Base-by-base conservation (phyloP, 1,140 invertebrate species). In the Goniozus legneri region DNA sequence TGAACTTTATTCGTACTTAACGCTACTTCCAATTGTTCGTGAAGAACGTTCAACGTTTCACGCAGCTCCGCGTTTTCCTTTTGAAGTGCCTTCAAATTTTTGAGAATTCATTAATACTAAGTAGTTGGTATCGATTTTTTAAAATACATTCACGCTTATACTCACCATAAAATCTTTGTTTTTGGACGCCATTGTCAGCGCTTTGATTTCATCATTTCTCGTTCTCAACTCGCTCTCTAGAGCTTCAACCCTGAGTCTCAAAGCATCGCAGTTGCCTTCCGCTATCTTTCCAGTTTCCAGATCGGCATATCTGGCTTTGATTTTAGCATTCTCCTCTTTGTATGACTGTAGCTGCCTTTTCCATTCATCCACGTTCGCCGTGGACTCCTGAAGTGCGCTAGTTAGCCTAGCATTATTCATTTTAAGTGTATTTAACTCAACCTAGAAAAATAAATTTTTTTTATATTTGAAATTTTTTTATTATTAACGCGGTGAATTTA, bases 281-380 rank as follows among this genome's bases (percentile, higher is more conserved):
- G 71, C 63, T 33, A 75, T 73, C 75, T 85, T 84, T 40, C 84
- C 82, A 55, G 84, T 80, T 69, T 89, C 87, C 27, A 86, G 69
- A 64, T 89, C 87, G 7, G 84, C 75, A 49, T 87, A 83, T 62
- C 83, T 84, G 35, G 83, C 84, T 75, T 95, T 93, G 54, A 97
- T 84, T 48, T 90, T 81, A 41, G 87, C 84, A 77, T 96, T 96
- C 73, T 97, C 95, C 65, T 98, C 95, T 77, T 97, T 95, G 64
- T 97, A 95, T 27, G 89, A 87, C 56, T 95, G 93, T 44, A 98
- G 79, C 67, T 98, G 95, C 56, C 92, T 83, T 77, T 98, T 97
- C 95, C 95, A 98, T 71, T 97, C 94, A 64, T 98, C 95, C 6
- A 98, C 95, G 77, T 98, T 98, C 31, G 93, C 90, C 19, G 93